Evolutionary conservation across 2,113 vertebrate genomes (phyloP), one percentile per base, ranked within the genome.

Genomic region (Megaceryle torquata): DNA sequence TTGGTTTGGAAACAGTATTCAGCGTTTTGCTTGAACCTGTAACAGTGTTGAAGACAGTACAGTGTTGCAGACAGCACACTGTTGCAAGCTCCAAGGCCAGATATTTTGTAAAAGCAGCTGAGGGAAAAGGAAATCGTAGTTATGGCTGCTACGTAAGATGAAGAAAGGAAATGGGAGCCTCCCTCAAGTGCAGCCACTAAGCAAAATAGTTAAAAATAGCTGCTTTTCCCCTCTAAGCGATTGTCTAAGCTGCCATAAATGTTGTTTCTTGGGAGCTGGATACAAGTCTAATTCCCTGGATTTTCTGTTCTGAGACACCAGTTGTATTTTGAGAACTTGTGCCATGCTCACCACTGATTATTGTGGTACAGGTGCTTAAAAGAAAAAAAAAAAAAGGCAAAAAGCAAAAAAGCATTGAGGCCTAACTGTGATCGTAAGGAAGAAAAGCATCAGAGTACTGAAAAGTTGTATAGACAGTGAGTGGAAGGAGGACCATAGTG

Each of bases 121-220:
- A 94, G 21, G 82, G 70, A 82, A 92, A 93, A 93, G 92, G 95
- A 95, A 94, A 81, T 81, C 67, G 82, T 91, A 96, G 64, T 82
- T 96, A 91, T 0, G 17, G 70, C 84, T 51, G 64, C 86, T 91
- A n/a, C 43, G 5, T 69, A 88, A 96, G 82, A 64, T 37, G 79
- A 91, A 75, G 88, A 96, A 86, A 95, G 96, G 96, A 96, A 97
- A 88, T n/a, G 93, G 95, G 96, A 96, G 69, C 76, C 92, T 97
- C 96, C 96, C 95, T 94, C 65, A 78, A 93, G 68, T 61, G 69
- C 80, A 84, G 76, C 86, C 76, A 72, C 88, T 92, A 79, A 79
- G 88, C 75, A 93, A 71, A 68, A 68, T 65, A 78, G 82, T 88
- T 96, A 88, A 96, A 96, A 95, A 97, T 97, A 97, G 83, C 88